Evolutionary conservation across 2,113 vertebrate genomes (phyloP).

Genomic region (Hucho hucho): DNA sequence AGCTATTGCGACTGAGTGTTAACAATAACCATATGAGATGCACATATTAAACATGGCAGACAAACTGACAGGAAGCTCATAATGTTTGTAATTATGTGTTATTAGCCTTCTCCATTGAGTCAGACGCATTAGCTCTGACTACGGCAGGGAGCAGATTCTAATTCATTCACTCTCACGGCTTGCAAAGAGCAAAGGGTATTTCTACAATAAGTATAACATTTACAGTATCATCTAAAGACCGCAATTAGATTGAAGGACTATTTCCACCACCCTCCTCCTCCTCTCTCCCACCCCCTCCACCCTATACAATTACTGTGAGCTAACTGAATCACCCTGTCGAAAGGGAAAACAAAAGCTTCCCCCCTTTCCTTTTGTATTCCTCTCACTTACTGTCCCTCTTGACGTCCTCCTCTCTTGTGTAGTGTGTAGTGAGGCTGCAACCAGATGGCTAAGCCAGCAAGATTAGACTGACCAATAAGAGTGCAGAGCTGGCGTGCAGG

Average conservation of each 20-base stretch:
- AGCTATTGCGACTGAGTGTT: slow-evolving; percentile 9
- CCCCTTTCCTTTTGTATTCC: background rate
- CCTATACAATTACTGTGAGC: slow-evolving; percentile 24
- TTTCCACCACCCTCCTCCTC: background rate
- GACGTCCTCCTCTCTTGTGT: background rate
- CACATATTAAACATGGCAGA: slow-evolving; percentile 27
- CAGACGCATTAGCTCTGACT: background rate
- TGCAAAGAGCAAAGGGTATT: background rate
- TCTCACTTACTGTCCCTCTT: background rate
- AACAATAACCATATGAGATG: slow-evolving; percentile 33
- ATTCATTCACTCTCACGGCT: slow-evolving; percentile 4
- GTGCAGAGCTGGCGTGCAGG: too few relatives aligned
- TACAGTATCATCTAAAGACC: background rate
- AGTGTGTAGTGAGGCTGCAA: background rate
- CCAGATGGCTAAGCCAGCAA: background rate
- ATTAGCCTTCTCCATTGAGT: slow-evolving; percentile 13
- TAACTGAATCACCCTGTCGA: background rate
- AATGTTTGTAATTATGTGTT: slow-evolving; percentile 37
- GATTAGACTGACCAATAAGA: too few relatives aligned
- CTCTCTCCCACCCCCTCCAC: background rate
- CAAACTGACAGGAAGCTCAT: slow-evolving; percentile 33
- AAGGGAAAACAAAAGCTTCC: background rate
- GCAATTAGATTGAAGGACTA: background rate
- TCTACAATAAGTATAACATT: slow-evolving; percentile 1
- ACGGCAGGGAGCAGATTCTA: background rate